Conservation (phyloP, 30 jellyfish, hydroid and myxozoan genomes). For the Aurelia sp. region DNA sequence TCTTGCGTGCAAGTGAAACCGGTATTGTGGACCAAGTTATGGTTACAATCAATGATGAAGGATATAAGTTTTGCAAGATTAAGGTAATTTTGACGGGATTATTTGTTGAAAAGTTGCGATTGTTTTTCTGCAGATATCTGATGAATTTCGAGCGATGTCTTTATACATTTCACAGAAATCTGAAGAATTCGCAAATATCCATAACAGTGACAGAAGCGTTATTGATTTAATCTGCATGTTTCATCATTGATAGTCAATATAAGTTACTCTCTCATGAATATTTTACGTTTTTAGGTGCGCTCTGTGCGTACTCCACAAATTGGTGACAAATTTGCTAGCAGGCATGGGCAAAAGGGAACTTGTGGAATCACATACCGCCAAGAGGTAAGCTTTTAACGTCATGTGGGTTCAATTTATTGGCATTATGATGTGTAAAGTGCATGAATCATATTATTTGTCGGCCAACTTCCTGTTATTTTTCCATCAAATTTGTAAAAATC, state of each 20-base stretch:
- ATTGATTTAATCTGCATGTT: too few relatives aligned
- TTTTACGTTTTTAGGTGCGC: constrained; percentile 73
- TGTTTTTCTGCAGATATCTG: too few relatives aligned
- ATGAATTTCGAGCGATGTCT: too few relatives aligned
- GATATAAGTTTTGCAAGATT: constrained; percentile 93
- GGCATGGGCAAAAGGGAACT: constrained; percentile 99
- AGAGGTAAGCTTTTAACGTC: constrained; percentile 74
- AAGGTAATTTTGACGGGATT: constrained; percentile 47
- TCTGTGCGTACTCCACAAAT: constrained; percentile 98
- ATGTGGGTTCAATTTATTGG: too few relatives aligned
- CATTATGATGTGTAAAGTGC: too few relatives aligned
- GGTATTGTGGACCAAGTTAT: constrained; percentile 99
- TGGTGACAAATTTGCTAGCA: constrained; percentile 99
- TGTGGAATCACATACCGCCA: constrained; percentile 99
- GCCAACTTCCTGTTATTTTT: too few relatives aligned
- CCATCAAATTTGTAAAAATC: too few relatives aligned
- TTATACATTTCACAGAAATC: too few relatives aligned
- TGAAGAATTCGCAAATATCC: too few relatives aligned
- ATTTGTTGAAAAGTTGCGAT: too few relatives aligned
- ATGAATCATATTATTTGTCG: too few relatives aligned
- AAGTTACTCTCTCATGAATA: neutral
- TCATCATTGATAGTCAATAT: neutral
- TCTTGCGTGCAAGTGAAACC: constrained; percentile 97
- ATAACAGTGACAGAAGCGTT: too few relatives aligned
- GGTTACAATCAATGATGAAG: constrained; percentile 98